Evolutionary conservation across 2,888 invertebrate genomes (phyloP).

Genomic region (Eubasilissa splendida): DNA sequence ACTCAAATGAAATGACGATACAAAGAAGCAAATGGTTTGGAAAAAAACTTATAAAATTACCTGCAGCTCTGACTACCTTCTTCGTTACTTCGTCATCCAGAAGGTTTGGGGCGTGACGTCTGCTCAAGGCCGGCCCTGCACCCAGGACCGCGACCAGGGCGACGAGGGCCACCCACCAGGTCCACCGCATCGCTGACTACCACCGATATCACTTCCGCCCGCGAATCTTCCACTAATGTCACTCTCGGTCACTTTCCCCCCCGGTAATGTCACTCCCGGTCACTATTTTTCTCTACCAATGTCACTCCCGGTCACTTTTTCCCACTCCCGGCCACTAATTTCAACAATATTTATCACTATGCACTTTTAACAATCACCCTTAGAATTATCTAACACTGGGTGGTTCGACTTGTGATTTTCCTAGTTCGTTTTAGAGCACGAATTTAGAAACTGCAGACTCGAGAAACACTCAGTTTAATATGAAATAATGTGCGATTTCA

Average conservation of each 20-base stretch:
- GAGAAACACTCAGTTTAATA: not conserved
- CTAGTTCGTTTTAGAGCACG: not conserved
- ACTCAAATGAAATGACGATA: too few species aligned
- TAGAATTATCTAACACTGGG: not conserved
- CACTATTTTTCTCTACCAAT: not conserved
- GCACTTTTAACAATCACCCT: not conserved
- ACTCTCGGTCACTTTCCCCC: not conserved
- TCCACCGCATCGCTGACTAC: constrained; percentile 25
- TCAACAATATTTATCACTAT: not conserved
- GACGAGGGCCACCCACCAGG: constrained; percentile 37
- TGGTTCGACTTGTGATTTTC: not conserved
- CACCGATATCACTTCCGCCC: constrained; percentile 16
- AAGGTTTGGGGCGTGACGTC: constrained; percentile 77
- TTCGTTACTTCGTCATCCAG: constrained; percentile 79
- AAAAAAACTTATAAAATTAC: constrained; percentile 68
- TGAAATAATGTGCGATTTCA: not conserved
- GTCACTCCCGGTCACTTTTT: constrained; percentile 20
- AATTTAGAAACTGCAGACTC: not conserved
- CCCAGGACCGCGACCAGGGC: constrained; percentile 59
- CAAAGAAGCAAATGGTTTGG: too few species aligned
- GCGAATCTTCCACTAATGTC: not conserved
- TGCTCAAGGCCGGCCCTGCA: constrained; percentile 65
- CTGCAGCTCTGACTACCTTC: constrained; percentile 77
- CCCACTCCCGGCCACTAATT: not conserved
- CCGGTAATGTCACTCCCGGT: not conserved